phyloP scores from a whole-genome alignment of 1,140 invertebrate species.

The Bicyclus anynana region DNA sequence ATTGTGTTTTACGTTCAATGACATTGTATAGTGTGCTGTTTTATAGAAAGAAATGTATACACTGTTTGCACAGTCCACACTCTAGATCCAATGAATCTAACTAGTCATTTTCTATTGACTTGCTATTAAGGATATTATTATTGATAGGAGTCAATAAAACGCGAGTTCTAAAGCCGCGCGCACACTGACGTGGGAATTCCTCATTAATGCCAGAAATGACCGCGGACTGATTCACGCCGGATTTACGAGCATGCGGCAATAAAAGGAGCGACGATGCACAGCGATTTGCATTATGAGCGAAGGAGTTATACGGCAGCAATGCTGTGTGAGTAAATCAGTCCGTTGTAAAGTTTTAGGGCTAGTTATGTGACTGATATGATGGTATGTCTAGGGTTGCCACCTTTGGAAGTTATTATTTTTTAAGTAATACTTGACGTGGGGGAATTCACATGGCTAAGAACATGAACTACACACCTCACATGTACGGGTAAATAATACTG shows the following conservation, averaged over 20 bases:
- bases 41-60: no score
- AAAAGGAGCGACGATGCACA: slow-evolving; percentile 20
- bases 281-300: slow-evolving; percentile 25
- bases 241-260: slow-evolving; percentile 21
- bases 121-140: background rate
- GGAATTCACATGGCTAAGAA: no score
- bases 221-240: slow-evolving; percentile 13
- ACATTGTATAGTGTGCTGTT: no score
- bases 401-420: background rate
- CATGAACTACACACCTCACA: no score
- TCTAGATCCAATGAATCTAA: no score
- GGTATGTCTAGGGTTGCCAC: background rate
- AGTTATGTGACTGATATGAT: slow-evolving; percentile 2
- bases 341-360: slow-evolving; percentile 18
- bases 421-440: no score
- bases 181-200: slow-evolving; percentile 12
- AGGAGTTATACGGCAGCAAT: background rate
- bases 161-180: background rate
- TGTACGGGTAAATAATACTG: no score
- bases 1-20: no score
- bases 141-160: background rate
- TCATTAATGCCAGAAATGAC: slow-evolving; percentile 4
- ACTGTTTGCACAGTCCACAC: no score
- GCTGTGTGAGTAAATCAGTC: slow-evolving; percentile 17
- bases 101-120: background rate